phyloP scores from a whole-genome alignment of 2,113 vertebrate genomes.

The Oenanthe oenanthe region DNA sequence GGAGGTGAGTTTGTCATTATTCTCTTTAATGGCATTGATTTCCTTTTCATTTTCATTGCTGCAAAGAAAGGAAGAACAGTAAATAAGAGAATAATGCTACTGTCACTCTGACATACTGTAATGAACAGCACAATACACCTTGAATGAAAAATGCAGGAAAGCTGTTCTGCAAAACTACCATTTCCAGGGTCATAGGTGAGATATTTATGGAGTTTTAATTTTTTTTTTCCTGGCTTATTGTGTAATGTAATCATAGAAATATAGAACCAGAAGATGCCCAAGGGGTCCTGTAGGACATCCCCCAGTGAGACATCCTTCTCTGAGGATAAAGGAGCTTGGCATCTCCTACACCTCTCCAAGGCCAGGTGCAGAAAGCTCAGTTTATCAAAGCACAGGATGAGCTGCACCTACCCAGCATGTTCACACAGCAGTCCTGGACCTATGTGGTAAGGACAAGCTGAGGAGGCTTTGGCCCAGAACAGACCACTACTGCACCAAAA shows the following conservation, averaged over 20 bases:
- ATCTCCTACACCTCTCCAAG: accelerated
- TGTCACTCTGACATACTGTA: slow-evolving; percentile 58
- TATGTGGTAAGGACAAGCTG: accelerated
- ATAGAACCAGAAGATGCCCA: not conserved
- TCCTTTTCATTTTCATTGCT: slow-evolving; percentile 66
- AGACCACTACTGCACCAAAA: not conserved
- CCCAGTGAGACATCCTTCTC: not conserved
- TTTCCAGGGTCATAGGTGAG: slow-evolving; percentile 13
- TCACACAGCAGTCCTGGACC: not conserved
- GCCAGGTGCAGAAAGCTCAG: not conserved
- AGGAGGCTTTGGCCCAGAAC: not conserved
- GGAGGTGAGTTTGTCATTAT: slow-evolving; percentile 61
- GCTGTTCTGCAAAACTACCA: not conserved
- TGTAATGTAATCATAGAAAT: not conserved
- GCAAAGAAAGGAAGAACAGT: slow-evolving; percentile 61
- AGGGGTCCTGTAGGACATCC: not conserved
- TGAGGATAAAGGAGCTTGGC: not conserved
- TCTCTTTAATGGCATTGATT: slow-evolving; percentile 72
- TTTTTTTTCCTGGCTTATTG: not conserved
- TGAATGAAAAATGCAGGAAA: slow-evolving; percentile 55
- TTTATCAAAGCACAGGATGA: accelerated
- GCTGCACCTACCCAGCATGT: not conserved
- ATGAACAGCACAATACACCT: slow-evolving; percentile 23
- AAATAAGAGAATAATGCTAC: slow-evolving; percentile 72
- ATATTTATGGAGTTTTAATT: not conserved